Percentiles rank a stretch among this genome's conserved stretches.
phyloP scores from a whole-genome alignment of 2,888 invertebrate species.

The Encarsia formosa region DNA sequence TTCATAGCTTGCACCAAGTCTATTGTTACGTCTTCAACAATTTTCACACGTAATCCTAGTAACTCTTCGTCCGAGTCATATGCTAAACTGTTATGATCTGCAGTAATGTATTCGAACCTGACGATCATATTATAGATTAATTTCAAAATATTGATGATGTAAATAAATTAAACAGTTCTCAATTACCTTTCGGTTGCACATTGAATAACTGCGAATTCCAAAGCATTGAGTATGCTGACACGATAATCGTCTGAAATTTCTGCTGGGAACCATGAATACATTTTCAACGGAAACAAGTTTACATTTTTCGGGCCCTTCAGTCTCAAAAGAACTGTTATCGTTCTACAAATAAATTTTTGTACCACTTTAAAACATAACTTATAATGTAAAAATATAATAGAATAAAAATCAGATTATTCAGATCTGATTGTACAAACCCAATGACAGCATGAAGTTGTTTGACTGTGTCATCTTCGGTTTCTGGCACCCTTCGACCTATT shows the following conservation, averaged over 20 bases:
- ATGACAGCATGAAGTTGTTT: constrained; percentile 70
- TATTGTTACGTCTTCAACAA: constrained; percentile 74
- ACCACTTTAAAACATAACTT: no score
- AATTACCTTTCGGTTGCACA: constrained; percentile 78
- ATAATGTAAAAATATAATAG: no score
- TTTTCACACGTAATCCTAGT: constrained; percentile 74
- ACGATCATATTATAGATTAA: neutral
- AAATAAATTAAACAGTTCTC: constrained; percentile 30
- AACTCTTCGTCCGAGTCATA: constrained; percentile 66
- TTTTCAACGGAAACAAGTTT: constrained; percentile 65
- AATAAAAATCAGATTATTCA: neutral
- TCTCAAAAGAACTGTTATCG: constrained; percentile 62
- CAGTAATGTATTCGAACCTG: constrained; percentile 66
- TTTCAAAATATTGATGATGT: constrained; percentile 9
- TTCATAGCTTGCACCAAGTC: constrained; percentile 79
- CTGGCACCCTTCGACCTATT: constrained; percentile 67
- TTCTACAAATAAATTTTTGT: constrained; percentile 56
- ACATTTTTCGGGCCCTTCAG: constrained; percentile 61
- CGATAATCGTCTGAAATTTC: constrained; percentile 51
- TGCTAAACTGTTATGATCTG: constrained; percentile 59
- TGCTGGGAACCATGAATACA: constrained; percentile 63
- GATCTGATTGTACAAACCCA: no score
- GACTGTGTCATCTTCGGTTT: constrained; percentile 52
- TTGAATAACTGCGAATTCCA: constrained; percentile 68
- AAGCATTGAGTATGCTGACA: constrained; percentile 60